A percentile compares a stretch with the other conserved stretches of the same genome.
Conservation (phyloP, 1,140 invertebrate genomes). For the Colletes gigas region DNA sequence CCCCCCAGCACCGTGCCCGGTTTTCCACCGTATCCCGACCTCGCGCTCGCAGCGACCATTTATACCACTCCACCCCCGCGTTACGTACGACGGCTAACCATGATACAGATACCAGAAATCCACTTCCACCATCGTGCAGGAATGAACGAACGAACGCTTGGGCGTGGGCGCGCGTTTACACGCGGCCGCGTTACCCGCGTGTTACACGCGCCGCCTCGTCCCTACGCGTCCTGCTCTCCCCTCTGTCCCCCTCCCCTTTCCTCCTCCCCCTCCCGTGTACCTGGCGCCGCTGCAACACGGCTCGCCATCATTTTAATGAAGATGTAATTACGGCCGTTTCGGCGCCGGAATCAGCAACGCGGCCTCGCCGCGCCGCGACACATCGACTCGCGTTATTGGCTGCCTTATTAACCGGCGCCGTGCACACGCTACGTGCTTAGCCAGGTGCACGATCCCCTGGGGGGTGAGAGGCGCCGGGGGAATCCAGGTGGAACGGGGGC, state of each 20-base stretch:
- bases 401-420: slow-evolving; percentile 68
- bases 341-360: slow-evolving; percentile 73
- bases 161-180: slow-evolving; percentile 29
- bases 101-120: slow-evolving; percentile 73
- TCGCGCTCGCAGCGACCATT: slow-evolving; percentile 64
- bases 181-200: slow-evolving; percentile 29
- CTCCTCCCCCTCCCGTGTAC: slow-evolving; percentile 41
- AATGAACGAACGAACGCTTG: slow-evolving; percentile 36
- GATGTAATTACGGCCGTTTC: slow-evolving; percentile 79
- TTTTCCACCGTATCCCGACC: slow-evolving; percentile 52
- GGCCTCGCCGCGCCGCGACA: slow-evolving; percentile 48
- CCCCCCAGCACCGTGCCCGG: slow-evolving; percentile 24
- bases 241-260: not conserved
- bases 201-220: slow-evolving; percentile 25
- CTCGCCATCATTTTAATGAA: slow-evolving; percentile 78
- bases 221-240: not conserved
- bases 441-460: slow-evolving; percentile 14
- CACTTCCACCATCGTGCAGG: slow-evolving; percentile 56
- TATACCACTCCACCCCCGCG: slow-evolving; percentile 54
- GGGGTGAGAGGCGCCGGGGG: not conserved
- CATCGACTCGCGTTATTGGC: slow-evolving; percentile 72
- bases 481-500: not conserved
- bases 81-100: slow-evolving; percentile 75
- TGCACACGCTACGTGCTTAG: slow-evolving; percentile 30
- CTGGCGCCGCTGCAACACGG: slow-evolving; percentile 63